Conservation (phyloP, 1,140 invertebrate genomes). For the Camponotus pennsylvanicus region DNA sequence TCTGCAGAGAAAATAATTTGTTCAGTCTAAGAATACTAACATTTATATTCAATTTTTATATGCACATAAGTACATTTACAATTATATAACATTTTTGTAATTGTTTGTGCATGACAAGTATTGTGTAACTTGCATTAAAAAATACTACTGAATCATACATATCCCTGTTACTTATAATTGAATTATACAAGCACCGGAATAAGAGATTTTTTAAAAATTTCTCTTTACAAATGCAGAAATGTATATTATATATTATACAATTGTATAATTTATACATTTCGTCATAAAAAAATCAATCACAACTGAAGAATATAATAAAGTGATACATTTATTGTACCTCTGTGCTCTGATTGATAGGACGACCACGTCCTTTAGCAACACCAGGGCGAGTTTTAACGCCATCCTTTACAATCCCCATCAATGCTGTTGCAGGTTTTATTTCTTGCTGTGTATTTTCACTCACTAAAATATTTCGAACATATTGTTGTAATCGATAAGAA, state of each 20-base stretch:
- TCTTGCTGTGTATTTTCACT: slow-evolving; percentile 73
- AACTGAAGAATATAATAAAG: slow-evolving; percentile 37
- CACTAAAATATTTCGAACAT: slow-evolving; percentile 47
- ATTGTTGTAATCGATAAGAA: not conserved
- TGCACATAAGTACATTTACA: not conserved
- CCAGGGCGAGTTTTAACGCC: slow-evolving; percentile 70
- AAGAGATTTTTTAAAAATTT: not conserved
- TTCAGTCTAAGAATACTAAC: too few species aligned
- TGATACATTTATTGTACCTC: slow-evolving; percentile 82
- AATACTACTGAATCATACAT: slow-evolving; percentile 5
- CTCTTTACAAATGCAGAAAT: not conserved
- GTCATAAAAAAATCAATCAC: not conserved
- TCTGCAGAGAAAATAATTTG: not conserved
- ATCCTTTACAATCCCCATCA: slow-evolving; percentile 78
- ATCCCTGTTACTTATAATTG: not conserved
- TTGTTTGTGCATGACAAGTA: not conserved
- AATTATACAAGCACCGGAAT: not conserved
- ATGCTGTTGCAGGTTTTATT: slow-evolving; percentile 63
- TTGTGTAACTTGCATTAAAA: slow-evolving; percentile 22
- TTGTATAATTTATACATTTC: slow-evolving; percentile 1
- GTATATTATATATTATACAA: not conserved
- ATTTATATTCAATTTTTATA: slow-evolving; percentile 15
- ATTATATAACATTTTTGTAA: not conserved
- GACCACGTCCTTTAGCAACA: slow-evolving; percentile 73
- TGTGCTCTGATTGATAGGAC: slow-evolving; percentile 77